Conservation (phyloP, 2,888 invertebrate species). For the Drosophila subsilvestris region DNA sequence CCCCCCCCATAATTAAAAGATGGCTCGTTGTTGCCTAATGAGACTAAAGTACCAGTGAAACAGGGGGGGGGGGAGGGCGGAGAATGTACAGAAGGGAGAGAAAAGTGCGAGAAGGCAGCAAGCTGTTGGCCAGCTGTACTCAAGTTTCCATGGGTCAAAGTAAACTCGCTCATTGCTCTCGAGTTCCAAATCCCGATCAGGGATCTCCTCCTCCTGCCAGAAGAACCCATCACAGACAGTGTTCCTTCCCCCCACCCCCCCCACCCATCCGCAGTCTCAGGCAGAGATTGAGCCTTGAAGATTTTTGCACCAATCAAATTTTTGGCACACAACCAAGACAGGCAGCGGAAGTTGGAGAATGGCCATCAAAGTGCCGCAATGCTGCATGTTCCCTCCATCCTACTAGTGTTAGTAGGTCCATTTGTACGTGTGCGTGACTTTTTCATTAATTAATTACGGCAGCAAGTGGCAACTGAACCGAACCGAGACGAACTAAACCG, state of each 20-base stretch:
- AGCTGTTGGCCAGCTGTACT: not conserved
- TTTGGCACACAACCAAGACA: conserved; percentile 45
- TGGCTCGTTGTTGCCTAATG: conserved; percentile 59
- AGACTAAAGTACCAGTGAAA: conserved; percentile 27
- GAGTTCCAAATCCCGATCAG: not conserved
- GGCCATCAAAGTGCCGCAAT: conserved; percentile 38
- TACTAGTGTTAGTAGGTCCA: not conserved
- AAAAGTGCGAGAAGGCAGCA: too few species aligned
- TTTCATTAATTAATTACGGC: conserved; percentile 75
- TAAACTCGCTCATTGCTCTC: conserved; percentile 20
- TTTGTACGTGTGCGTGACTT: conserved; percentile 39
- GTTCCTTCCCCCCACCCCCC: too few species aligned
- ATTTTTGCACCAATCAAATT: conserved; percentile 59
- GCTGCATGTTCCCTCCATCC: conserved; percentile 2
- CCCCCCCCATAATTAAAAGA: conserved; percentile 72
- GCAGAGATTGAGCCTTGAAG: not conserved
- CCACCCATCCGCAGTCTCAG: too few species aligned
- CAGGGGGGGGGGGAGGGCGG: not conserved
- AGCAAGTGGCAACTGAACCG: conserved; percentile 20
- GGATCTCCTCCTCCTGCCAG: not conserved
- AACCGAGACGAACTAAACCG: not conserved
- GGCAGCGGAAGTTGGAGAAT: not conserved
- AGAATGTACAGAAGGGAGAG: not conserved
- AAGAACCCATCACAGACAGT: too few species aligned
- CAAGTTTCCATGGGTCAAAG: conserved; percentile 13